Base-by-base conservation (phyloP, 2,888 invertebrate genomes). In the Apodemia hepburni region DNA sequence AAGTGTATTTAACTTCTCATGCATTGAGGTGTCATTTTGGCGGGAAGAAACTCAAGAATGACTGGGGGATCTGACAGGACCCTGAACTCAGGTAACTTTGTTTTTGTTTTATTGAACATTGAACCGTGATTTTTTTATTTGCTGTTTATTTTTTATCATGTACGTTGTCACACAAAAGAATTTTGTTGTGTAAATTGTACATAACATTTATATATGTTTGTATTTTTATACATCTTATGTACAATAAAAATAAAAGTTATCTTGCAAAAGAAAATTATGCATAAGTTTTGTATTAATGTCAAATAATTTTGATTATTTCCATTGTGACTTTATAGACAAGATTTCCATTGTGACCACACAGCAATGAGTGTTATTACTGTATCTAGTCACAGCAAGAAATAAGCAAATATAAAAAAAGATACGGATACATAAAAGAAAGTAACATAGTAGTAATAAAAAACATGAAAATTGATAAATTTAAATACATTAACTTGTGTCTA, bases 51-150 rank as follows among this genome's bases (percentile, higher is more conserved):
- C 71, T 77, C n/a, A 75, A 84, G 70, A 72, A 90, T 90, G 90
- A 89, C 88, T 65, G 88, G 87, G 76, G 88, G 85, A 75, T 77
- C 81, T 57, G 85, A 85, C 78, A 80, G 85, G 78, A 87, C 73
- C 68, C 81, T 87, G 67, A 75, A 77, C 69, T 76, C 87, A 89
- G 90, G 90, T 90, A 87, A 78, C 68, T 64, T 68, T 81, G 73
- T 76, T 78, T 82, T 85, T 83, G 77, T 86, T 83, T 51, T 18
- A 72, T 58, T 61, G 66, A 64, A 60, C 62, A 59, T 61, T 61
- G 61, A 58, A 61, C 47, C 38, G 33, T 47, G 29, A 15, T 54
- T 18, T 54, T 49, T 29, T 4, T 15, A 47, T 47, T 17, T 47
- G 45, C 42, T 42, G n/a, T 47, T 47, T 47, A 47, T 47, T 17